phyloP scores from a whole-genome alignment of 2,113 vertebrate species.

The Platanista minor region DNA sequence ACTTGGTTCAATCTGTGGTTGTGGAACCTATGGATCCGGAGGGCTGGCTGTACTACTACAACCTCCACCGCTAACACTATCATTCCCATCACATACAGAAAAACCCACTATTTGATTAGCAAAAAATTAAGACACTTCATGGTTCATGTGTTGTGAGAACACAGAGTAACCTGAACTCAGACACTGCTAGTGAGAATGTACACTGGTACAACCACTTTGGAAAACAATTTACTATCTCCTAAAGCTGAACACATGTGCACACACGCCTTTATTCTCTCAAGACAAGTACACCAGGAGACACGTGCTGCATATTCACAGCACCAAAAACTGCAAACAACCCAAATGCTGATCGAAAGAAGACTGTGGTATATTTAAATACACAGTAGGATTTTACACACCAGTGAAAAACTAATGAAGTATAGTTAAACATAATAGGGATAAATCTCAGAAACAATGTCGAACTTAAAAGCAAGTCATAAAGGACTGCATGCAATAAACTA shows the following conservation, averaged over 20 bases:
- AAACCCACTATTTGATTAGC: not conserved
- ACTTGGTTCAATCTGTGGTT: not conserved
- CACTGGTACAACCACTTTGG: not conserved
- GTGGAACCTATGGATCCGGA: not conserved
- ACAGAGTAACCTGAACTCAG: not conserved
- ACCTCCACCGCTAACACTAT: not conserved
- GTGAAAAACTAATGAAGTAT: not conserved
- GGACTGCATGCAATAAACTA: not conserved
- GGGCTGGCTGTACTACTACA: not conserved
- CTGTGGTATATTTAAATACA: not conserved
- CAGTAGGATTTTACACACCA: not conserved
- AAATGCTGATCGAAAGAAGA: not conserved
- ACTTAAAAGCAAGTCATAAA: not conserved
- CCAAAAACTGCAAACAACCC: not conserved
- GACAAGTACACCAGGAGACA: not conserved
- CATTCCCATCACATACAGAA: not conserved
- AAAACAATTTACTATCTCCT: constrained; percentile 31
- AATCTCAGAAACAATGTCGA: not conserved
- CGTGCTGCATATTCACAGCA: not conserved
- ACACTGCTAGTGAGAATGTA: not conserved
- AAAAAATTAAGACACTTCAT: constrained; percentile 29
- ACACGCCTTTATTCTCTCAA: not conserved
- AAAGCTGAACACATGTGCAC: not conserved
- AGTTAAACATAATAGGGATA: not conserved
- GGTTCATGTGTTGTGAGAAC: not conserved